Base-by-base conservation (phyloP, 1,140 invertebrate species). In the Psilanteris sp. region DNA sequence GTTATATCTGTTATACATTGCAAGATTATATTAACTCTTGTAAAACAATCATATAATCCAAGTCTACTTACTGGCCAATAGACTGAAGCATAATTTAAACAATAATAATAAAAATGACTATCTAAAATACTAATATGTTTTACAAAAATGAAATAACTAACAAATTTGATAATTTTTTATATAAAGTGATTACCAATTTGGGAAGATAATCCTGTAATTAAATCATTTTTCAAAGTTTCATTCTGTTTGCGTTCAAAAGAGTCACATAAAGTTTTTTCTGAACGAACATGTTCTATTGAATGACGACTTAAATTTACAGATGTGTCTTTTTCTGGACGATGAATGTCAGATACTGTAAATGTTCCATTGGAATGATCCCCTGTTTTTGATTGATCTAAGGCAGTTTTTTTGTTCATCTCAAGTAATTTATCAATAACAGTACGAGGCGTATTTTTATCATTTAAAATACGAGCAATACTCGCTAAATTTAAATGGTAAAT, bases 381-480 rank as follows among this genome's bases (percentile, higher is more conserved):
- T 0, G 36, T n/a, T 15, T 15, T 29, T 5, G 24, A 5, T 8
- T 18, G 9, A 3, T 29, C 11, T 5, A 14, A 4, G 8, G 15
- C 7, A 2, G 34, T 6, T 18, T 22, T 11, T 16, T 66, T 66
- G 11, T 66, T 66, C 29, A 66, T 36, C 13, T 54, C 62, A 0
- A 66, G 20, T 0, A 66, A 16, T 10, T 66, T 55, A n/a, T 66
- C 48, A 3, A 66, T 55, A 0, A 66, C 29, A 5, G 13, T 29
- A 0, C 62, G 32, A 8, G 62, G 62, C 1, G 62, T 54, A 15
- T 44, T 66, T 8, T 66, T 44, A 11, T 54, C 39, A 27, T 37
- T 66, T 3, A 66, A 11, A 10, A 64, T 64, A 3, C 29, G n/a
- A 0, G 48, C 48, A 5, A 66, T 66, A 8, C 29, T 54, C 3